Percentiles rank a stretch among this genome's conserved stretches.
Conservation (phyloP, 2,113 vertebrate species). For the Chaetura pelagica region DNA sequence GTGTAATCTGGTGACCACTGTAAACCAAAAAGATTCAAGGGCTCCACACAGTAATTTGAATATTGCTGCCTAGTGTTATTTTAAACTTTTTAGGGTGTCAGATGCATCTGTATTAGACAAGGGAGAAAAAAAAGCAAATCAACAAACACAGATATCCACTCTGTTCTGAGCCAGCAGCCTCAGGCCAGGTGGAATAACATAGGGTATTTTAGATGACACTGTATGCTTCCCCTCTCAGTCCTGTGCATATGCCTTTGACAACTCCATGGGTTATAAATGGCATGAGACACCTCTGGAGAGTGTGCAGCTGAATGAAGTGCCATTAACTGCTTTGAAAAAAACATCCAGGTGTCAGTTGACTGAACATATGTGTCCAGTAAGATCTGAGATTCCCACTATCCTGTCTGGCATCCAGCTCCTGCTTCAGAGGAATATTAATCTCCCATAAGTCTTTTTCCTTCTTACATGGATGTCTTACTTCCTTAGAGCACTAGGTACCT, state of each 20-base stretch:
- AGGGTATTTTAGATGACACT: background rate
- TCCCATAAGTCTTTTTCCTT: background rate
- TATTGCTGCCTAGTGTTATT: background rate
- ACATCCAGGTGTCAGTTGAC: background rate
- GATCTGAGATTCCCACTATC: background rate
- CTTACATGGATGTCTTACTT: background rate
- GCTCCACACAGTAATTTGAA: background rate
- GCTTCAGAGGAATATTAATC: background rate
- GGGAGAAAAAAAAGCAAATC: background rate
- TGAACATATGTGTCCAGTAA: background rate
- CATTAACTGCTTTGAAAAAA: background rate
- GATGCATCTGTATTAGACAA: background rate
- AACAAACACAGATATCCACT: background rate
- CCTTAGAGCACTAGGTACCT: background rate
- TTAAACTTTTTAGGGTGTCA: background rate
- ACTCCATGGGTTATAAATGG: background rate
- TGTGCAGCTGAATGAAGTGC: background rate
- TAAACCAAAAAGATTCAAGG: background rate
- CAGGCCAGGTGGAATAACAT: background rate
- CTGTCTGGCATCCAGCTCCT: background rate
- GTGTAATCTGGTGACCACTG: background rate
- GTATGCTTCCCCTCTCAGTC: background rate
- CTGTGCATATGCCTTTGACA: background rate
- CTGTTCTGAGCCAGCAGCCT: background rate
- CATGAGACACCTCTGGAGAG: background rate